Evolutionary conservation across 2,113 vertebrate species (phyloP).

Genomic region (Hydrolagus affinis): DNA sequence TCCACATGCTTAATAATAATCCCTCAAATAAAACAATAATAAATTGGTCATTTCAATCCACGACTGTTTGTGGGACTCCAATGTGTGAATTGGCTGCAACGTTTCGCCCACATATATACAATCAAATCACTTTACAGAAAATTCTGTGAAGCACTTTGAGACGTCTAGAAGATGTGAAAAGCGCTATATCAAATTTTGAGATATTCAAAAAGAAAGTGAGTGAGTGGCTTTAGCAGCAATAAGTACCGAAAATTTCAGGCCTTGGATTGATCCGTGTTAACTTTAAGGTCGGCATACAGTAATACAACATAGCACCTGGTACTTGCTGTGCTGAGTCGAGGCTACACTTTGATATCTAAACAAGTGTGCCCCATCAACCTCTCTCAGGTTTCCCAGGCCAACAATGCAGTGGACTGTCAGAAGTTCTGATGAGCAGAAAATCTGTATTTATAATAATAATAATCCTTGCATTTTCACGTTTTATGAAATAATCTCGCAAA

Average conservation of each 20-base stretch:
- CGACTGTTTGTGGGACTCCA: too few species aligned
- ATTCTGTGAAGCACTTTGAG: too few species aligned
- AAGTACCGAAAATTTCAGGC: not conserved
- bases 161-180: too few species aligned
- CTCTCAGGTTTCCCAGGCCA: constrained; percentile 2
- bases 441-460: constrained; percentile 3
- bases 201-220: constrained; percentile 11
- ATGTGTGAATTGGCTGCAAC: too few species aligned
- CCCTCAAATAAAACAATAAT: too few species aligned
- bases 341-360: constrained; percentile 3
- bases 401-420: not conserved
- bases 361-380: constrained; percentile 1
- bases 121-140: too few species aligned
- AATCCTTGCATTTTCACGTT: too few species aligned
- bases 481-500: too few species aligned
- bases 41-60: too few species aligned
- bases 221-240: not conserved
- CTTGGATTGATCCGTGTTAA: not conserved
- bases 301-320: constrained; percentile 8
- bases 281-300: not conserved
- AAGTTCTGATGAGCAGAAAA: constrained; percentile 6
- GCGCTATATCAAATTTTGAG: not conserved
- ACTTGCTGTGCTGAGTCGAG: not conserved
- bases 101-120: too few species aligned
- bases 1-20: too few species aligned